A percentile compares a stretch with the other conserved stretches of the same genome.
Conservation (phyloP, 2,888 invertebrate genomes). For the Eilema caniola region DNA sequence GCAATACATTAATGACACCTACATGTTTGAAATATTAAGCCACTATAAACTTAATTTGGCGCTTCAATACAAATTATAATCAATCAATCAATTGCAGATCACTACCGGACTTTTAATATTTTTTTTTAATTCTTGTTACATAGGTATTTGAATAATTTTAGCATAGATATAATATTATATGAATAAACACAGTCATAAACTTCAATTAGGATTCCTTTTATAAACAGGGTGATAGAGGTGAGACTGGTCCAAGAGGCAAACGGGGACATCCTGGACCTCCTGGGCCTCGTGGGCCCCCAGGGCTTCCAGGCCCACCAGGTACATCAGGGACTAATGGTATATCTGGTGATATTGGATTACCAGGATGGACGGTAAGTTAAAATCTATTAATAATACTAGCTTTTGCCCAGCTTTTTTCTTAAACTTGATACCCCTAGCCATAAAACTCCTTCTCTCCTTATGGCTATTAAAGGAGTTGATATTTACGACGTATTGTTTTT, state of each 20-base stretch:
- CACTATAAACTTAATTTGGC: neutral
- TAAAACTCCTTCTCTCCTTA: too few species aligned
- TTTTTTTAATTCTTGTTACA: too few species aligned
- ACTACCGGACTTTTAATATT: too few species aligned
- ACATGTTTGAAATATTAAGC: neutral
- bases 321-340: constrained; percentile 90
- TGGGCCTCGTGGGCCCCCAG: constrained; percentile 92
- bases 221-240: constrained; percentile 79
- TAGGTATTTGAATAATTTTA: neutral
- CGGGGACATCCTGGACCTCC: constrained; percentile 93
- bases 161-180: neutral
- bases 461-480: too few species aligned
- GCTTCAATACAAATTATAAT: neutral
- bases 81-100: too few species aligned
- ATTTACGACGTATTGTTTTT: too few species aligned
- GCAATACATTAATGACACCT: neutral
- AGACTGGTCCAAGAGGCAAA: constrained; percentile 78
- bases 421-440: too few species aligned
- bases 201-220: neutral
- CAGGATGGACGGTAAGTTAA: constrained; percentile 91
- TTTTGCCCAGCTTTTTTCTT: too few species aligned
- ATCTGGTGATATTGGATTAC: constrained; percentile 92
- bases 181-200: neutral
- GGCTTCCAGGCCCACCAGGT: constrained; percentile 90
- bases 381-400: too few species aligned